These are phyloP conservation scores for Tenthredo scrophulariae DNA, from an alignment of 2,888 invertebrate species.

Conservation along the genomic window DNA sequence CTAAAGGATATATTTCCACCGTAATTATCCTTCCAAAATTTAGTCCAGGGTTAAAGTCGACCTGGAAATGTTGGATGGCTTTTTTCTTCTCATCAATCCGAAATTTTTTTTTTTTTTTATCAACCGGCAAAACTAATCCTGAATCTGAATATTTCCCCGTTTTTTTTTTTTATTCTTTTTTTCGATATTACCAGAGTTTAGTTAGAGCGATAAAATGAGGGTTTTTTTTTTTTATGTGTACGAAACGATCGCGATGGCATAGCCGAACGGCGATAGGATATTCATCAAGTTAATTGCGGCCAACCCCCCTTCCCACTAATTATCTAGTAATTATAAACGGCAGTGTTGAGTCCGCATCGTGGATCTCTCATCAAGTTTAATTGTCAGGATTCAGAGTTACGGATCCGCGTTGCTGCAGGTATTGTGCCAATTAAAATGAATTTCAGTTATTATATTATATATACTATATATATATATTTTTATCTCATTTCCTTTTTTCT, in stretches of 20 bases:
- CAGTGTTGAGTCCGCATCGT: constrained; percentile 24
- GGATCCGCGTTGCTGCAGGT: constrained; percentile 24
- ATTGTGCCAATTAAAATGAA: constrained; percentile 73
- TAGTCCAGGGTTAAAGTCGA: too few relatives aligned
- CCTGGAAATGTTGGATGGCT: too few relatives aligned
- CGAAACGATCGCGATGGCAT: too few relatives aligned
- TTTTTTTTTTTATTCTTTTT: too few relatives aligned
- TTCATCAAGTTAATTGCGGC: constrained; percentile 72
- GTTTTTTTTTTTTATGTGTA: neutral
- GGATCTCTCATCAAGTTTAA: constrained; percentile 45
- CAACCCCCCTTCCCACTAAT: constrained; percentile 71
- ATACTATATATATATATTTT: constrained; percentile 4
- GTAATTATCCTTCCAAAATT: neutral
- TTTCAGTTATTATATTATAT: constrained; percentile 74
- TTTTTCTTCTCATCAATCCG: too few relatives aligned
- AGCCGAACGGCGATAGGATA: constrained; percentile 60
- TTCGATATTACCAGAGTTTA: neutral
- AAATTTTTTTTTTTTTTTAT: too few relatives aligned
- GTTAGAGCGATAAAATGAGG: neutral
- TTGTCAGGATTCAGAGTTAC: constrained; percentile 44
- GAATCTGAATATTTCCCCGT: neutral
- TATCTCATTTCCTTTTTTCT: neutral
- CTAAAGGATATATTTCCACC: neutral
- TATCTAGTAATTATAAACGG: constrained; percentile 71
- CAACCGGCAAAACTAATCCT: too few relatives aligned